These are phyloP conservation scores for Agrenia bidenticulata DNA, from an alignment of 2,888 invertebrate species.

Conservation along the genomic window DNA sequence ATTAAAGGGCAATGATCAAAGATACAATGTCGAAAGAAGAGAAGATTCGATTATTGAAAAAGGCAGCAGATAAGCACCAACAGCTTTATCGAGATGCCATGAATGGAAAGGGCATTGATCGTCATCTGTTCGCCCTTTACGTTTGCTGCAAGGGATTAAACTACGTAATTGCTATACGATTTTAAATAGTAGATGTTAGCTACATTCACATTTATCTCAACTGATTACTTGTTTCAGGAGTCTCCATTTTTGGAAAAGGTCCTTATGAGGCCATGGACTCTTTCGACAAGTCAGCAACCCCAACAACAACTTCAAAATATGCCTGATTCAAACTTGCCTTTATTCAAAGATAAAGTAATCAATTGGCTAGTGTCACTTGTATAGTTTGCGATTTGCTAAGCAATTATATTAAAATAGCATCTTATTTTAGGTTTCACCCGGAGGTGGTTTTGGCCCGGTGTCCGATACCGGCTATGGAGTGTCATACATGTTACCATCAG, in stretches of 20 bases:
- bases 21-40: slow-evolving; percentile 54
- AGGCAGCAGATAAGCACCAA: slow-evolving; percentile 57
- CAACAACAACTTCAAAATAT: slow-evolving; percentile 58
- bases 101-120: slow-evolving; percentile 59
- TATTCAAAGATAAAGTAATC: slow-evolving; percentile 57
- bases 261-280: slow-evolving; percentile 59
- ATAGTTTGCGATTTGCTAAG: too few relatives aligned
- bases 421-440: slow-evolving; percentile 57
- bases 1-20: slow-evolving; percentile 56
- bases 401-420: too few relatives aligned
- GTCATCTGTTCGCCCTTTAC: slow-evolving; percentile 60
- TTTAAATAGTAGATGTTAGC: not conserved
- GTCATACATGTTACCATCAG: slow-evolving; percentile 60
- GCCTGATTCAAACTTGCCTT: slow-evolving; percentile 57
- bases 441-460: slow-evolving; percentile 61
- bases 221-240: slow-evolving; percentile 54
- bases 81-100: slow-evolving; percentile 58
- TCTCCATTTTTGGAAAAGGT: slow-evolving; percentile 58
- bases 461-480: slow-evolving; percentile 60
- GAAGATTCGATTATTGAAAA: slow-evolving; percentile 55
- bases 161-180: slow-evolving; percentile 56
- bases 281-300: slow-evolving; percentile 61
- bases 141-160: slow-evolving; percentile 59
- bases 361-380: too few relatives aligned
- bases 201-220: not conserved